Conservation (phyloP, 2,888 invertebrate species). For the Leucoma salicis region DNA sequence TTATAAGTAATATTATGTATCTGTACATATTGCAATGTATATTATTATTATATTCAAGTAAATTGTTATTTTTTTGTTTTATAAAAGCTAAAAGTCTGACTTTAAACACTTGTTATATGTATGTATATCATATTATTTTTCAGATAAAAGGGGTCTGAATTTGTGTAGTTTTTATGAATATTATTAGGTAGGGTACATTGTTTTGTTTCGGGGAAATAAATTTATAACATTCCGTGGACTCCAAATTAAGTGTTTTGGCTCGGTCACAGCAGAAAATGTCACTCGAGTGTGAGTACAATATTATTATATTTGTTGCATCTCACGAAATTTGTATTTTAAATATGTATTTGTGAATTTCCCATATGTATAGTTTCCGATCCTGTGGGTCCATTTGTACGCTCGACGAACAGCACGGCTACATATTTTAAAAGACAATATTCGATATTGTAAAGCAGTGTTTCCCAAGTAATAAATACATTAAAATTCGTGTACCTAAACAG, state of each 20-base stretch:
- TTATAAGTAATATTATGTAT: constrained; percentile 74
- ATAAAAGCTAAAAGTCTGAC: constrained; percentile 79
- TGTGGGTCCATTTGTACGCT: constrained; percentile 15
- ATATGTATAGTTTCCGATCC: constrained; percentile 46
- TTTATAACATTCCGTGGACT: constrained; percentile 73
- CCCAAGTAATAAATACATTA: too few species aligned
- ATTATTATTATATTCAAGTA: constrained; percentile 75
- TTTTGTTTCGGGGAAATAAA: constrained; percentile 64
- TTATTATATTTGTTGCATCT: constrained; percentile 31
- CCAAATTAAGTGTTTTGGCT: constrained; percentile 57
- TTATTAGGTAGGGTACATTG: constrained; percentile 56
- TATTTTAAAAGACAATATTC: too few species aligned
- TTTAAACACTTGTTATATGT: constrained; percentile 73
- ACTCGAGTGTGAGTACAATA: constrained; percentile 30
- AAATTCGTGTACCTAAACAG: too few species aligned
- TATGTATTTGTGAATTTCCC: constrained; percentile 26
- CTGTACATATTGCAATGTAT: constrained; percentile 79
- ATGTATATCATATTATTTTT: constrained; percentile 61
- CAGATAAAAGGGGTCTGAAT: constrained; percentile 69
- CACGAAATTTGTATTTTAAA: constrained; percentile 27
- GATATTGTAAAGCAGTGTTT: too few species aligned
- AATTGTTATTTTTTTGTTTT: constrained; percentile 75
- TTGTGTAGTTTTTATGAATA: constrained; percentile 61
- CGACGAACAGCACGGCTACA: background rate
- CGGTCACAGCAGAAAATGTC: constrained; percentile 39